Percentiles rank a stretch among this genome's conserved stretches.
These are phyloP conservation scores for Serranochromis macrocephalus DNA, from an alignment of 2,113 vertebrate genomes.

Conservation along the genomic window DNA sequence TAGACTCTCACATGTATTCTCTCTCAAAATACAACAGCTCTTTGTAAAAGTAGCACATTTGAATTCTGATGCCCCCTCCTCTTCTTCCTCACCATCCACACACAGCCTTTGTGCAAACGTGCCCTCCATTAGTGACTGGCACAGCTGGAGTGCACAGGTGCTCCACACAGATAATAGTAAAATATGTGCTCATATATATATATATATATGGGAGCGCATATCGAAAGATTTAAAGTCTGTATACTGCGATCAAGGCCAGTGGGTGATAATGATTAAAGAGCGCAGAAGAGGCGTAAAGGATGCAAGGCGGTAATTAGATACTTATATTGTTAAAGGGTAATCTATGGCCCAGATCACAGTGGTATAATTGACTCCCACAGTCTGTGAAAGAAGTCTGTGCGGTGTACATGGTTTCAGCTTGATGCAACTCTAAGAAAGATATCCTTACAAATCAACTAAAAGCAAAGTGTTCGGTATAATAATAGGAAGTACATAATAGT, in stretches of 20 bases:
- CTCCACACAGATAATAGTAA: not conserved
- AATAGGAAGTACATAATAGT: not conserved
- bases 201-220: not conserved
- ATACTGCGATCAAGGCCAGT: constrained; percentile 2
- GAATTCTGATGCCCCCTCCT: not conserved
- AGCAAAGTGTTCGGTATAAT: not conserved
- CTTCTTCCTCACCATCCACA: not conserved
- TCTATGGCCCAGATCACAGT: constrained; percentile 39
- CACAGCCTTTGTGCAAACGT: not conserved
- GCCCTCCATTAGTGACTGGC: constrained; percentile 31
- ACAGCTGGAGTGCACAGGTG: constrained; percentile 23
- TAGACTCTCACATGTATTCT: not conserved
- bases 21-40: not conserved
- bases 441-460: not conserved
- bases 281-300: constrained; percentile 31
- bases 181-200: not conserved
- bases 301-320: constrained; percentile 45
- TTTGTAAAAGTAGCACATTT: not conserved
- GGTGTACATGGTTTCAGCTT: not conserved
- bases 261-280: constrained; percentile 38
- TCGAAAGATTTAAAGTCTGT: not conserved
- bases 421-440: not conserved
- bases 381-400: not conserved
- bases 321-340: constrained; percentile 53
- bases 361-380: constrained; percentile 43